phyloP scores from a whole-genome alignment of 64 coral and sea anemone species.

The Dendrophyllia cribrosa region DNA sequence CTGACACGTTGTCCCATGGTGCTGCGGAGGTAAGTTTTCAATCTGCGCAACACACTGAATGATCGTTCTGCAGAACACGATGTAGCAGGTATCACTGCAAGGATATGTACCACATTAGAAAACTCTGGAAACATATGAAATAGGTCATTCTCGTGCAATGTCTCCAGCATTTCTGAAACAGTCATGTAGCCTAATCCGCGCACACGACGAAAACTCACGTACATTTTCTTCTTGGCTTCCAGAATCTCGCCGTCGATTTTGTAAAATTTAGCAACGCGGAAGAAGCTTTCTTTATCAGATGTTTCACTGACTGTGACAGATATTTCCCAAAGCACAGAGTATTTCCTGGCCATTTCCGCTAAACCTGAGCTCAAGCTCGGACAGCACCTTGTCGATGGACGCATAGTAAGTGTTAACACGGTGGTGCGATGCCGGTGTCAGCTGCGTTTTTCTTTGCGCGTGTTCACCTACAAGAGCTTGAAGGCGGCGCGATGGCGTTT shows the following conservation, averaged over 20 bases:
- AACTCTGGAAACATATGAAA: conserved; percentile 14
- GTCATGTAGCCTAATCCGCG: conserved; percentile 13
- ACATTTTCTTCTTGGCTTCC: conserved; percentile 24
- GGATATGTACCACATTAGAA: conserved; percentile 24
- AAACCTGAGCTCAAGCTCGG: too few relatives aligned
- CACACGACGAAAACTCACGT: conserved; percentile 8
- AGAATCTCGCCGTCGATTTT: conserved; percentile 32
- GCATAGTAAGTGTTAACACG: too few relatives aligned
- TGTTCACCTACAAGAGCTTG: too few relatives aligned
- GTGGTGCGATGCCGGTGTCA: too few relatives aligned
- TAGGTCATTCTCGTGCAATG: conserved; percentile 18
- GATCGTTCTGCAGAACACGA: conserved; percentile 15
- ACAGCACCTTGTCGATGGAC: too few relatives aligned
- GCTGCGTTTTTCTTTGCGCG: too few relatives aligned
- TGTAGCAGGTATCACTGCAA: conserved; percentile 35
- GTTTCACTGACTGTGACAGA: too few relatives aligned
- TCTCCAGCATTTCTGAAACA: conserved; percentile 19
- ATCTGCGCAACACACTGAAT: conserved; percentile 15
- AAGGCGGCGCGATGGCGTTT: too few relatives aligned
- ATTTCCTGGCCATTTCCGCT: too few relatives aligned
- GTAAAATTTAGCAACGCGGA: neutral
- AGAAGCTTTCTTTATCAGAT: too few relatives aligned
- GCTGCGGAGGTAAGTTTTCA: conserved; percentile 30
- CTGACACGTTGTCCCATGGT: conserved; percentile 49
- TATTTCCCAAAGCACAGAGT: too few relatives aligned